Percentiles rank a stretch among this genome's conserved stretches.
phyloP scores from a whole-genome alignment of 2,797 vertebrate species.

The Mormyrus hasselquistii region DNA sequence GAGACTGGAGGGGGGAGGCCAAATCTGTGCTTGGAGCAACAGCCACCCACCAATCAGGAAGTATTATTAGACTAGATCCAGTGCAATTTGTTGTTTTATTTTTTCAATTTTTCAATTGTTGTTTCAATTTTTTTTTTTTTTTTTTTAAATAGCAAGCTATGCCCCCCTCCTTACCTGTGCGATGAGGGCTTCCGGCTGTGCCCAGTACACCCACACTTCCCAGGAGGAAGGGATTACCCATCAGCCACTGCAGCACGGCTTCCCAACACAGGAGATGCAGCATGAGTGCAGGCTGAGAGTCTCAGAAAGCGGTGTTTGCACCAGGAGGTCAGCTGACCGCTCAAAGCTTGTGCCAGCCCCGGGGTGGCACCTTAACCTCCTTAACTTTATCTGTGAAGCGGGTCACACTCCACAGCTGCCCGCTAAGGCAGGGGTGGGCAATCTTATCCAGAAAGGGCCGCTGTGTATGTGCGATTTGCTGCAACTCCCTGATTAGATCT shows the following conservation, averaged over 20 bases:
- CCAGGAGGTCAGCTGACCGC: not conserved
- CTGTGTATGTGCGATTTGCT: not conserved
- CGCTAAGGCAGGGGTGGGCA: not conserved
- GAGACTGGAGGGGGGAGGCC: not conserved
- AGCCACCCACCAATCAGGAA: not conserved
- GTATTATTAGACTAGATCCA: not conserved
- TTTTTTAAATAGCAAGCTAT: not conserved
- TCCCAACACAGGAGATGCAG: not conserved
- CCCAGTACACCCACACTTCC: not conserved
- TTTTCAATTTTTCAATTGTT: too few species aligned
- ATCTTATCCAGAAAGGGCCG: not conserved
- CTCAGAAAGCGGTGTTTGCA: not conserved
- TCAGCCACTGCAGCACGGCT: not conserved
- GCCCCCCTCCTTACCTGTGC: not conserved
- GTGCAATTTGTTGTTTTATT: not conserved
- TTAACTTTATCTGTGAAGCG: not conserved
- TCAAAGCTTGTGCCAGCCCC: not conserved
- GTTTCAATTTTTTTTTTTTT: not conserved
- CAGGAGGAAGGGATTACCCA: not conserved
- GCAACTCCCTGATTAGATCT: too few species aligned
- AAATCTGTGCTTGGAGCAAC: not conserved
- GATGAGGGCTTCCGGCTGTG: not conserved
- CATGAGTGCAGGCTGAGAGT: not conserved
- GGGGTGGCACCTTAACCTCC: not conserved
- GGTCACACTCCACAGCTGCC: not conserved